Percentiles rank a stretch among this genome's conserved stretches.
These are phyloP conservation scores for Leucophenga maculata DNA, from an alignment of 2,888 invertebrate genomes.

Conservation along the genomic window DNA sequence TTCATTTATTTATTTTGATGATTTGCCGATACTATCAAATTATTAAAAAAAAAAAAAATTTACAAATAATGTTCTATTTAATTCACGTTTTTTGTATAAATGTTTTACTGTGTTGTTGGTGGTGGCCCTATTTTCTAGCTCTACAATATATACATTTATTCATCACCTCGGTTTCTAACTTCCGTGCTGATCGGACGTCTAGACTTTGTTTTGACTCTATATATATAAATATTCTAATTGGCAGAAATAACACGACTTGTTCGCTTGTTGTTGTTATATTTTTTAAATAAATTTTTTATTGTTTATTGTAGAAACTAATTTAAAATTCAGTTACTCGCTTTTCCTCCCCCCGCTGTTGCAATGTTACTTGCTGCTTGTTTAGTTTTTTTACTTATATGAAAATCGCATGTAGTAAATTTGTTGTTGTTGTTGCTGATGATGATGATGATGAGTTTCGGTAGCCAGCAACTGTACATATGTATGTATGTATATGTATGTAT, in stretches of 20 bases:
- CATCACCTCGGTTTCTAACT: not conserved
- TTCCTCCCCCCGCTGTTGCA: conserved; percentile 8
- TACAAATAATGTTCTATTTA: too few relatives aligned
- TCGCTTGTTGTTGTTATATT: conserved; percentile 17
- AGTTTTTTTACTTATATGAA: conserved; percentile 10
- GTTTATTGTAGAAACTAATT: conserved; percentile 42
- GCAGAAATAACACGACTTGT: conserved; percentile 29
- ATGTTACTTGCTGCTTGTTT: not conserved
- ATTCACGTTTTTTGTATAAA: too few relatives aligned
- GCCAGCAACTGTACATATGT: not conserved
- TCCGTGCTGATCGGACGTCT: conserved; percentile 48
- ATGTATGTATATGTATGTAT: too few relatives aligned
- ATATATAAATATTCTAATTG: conserved; percentile 53
- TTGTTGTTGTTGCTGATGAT: not conserved
- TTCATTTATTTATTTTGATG: too few relatives aligned
- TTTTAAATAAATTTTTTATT: conserved; percentile 31
- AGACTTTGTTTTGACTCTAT: conserved; percentile 42
- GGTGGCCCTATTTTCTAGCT: not conserved
- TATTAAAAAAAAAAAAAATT: too few relatives aligned
- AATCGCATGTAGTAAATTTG: conserved; percentile 1
- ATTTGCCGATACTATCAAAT: too few relatives aligned
- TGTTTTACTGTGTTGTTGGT: too few relatives aligned
- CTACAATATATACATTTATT: not conserved
- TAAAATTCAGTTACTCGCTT: conserved; percentile 6
- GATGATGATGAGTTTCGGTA: not conserved